These are phyloP conservation scores for Anisognathus igniventris DNA, from an alignment of 2,797 vertebrate species.

Conservation along the genomic window DNA sequence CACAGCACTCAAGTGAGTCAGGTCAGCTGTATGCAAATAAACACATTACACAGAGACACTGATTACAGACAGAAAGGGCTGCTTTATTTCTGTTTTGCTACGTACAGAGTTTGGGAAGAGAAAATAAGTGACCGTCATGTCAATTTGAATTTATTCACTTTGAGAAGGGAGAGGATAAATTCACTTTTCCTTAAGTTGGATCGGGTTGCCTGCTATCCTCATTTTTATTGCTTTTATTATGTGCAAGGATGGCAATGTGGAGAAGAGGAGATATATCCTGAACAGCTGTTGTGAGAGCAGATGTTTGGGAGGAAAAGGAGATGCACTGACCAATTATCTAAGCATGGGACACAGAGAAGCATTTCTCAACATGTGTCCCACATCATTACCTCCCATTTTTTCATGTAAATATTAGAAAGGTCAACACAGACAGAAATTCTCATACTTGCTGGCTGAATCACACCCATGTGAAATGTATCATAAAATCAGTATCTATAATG, in stretches of 20 bases:
- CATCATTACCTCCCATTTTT: slow-evolving; percentile 13
- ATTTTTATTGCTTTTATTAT: not conserved
- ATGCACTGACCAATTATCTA: not conserved
- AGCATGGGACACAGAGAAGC: not conserved
- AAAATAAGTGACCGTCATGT: not conserved
- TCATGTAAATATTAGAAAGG: slow-evolving; percentile 34
- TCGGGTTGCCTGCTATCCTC: not conserved
- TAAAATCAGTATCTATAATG: slow-evolving; percentile 10
- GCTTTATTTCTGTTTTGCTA: not conserved
- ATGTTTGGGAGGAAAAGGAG: slow-evolving; percentile 34
- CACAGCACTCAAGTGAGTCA: not conserved
- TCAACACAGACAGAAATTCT: slow-evolving; percentile 15
- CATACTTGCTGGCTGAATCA: slow-evolving; percentile 23
- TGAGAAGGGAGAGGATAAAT: not conserved
- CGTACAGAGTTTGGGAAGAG: not conserved
- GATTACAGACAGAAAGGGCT: not conserved
- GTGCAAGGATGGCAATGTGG: not conserved
- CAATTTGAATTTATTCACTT: not conserved
- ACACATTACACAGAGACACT: not conserved
- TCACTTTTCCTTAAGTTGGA: not conserved
- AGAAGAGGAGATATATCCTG: not conserved
- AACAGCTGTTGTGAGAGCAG: slow-evolving; percentile 4
- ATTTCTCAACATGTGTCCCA: slow-evolving; percentile 2
- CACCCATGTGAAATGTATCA: slow-evolving; percentile 16
- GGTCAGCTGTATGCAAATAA: slow-evolving; percentile 19